Percentiles rank a stretch among this genome's conserved stretches.
Conservation (phyloP, 2,888 invertebrate species). For the Monoplex corrugatus region DNA sequence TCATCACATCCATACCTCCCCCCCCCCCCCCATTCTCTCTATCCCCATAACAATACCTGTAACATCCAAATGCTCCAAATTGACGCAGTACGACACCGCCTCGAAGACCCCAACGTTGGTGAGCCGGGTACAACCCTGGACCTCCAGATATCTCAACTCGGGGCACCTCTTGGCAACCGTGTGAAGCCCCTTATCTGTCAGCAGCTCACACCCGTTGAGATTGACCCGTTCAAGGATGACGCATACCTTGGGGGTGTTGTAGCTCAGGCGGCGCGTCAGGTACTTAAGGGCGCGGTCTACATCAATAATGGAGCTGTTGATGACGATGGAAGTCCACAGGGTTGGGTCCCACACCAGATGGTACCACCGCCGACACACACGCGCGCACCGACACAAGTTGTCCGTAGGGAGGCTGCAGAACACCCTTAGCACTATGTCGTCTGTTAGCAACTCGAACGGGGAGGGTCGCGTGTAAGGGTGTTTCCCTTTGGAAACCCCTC, state of each 20-base stretch:
- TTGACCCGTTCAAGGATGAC: conserved; percentile 87
- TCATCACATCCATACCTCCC: background rate
- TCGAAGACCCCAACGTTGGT: conserved; percentile 90
- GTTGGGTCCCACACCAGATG: conserved; percentile 89
- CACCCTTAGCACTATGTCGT: conserved; percentile 87
- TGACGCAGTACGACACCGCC: conserved; percentile 89
- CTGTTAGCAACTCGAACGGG: conserved; percentile 83
- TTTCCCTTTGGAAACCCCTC: conserved; percentile 48
- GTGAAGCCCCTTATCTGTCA: conserved; percentile 90
- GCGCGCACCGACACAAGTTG: conserved; percentile 86
- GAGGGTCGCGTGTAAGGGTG: conserved; percentile 58
- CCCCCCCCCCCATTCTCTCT: background rate
- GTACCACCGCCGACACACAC: conserved; percentile 90
- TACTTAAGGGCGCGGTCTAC: conserved; percentile 86
- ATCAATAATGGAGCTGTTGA: conserved; percentile 85
- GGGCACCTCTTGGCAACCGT: conserved; percentile 90
- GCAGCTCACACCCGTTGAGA: conserved; percentile 87
- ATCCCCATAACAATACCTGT: conserved; percentile 85
- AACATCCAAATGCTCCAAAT: conserved; percentile 91
- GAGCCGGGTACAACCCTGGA: conserved; percentile 88
- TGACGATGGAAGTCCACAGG: conserved; percentile 87
- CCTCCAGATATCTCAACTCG: conserved; percentile 90
- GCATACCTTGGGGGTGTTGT: conserved; percentile 86
- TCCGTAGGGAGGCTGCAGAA: conserved; percentile 88
- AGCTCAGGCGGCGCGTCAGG: conserved; percentile 86